Conservation (phyloP, 2,113 vertebrate genomes). For the Myrmecophaga tridactyla region DNA sequence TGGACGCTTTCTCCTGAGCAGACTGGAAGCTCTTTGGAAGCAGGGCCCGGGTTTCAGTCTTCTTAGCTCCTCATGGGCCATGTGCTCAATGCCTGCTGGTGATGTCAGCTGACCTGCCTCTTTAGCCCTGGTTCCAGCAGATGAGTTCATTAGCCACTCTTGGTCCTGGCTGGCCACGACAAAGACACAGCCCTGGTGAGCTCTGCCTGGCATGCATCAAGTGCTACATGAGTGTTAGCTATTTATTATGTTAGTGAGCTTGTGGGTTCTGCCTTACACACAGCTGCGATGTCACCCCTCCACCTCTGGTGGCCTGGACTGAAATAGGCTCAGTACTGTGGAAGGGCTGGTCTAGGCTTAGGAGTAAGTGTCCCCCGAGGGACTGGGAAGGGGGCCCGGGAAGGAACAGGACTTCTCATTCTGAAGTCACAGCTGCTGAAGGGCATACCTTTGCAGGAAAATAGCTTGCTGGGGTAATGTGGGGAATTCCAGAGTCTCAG, state of each 20-base stretch:
- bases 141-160: background rate
- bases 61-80: background rate
- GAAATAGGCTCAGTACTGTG: background rate
- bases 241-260: slow-evolving; percentile 26
- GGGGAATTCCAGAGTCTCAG: background rate
- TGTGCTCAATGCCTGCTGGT: background rate
- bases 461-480: background rate
- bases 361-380: background rate
- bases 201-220: background rate
- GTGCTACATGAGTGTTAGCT: background rate
- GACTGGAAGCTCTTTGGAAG: background rate
- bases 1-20: background rate
- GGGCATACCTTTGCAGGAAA: slow-evolving; percentile 19
- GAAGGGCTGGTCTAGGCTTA: background rate
- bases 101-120: background rate
- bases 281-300: background rate
- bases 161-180: background rate
- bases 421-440: background rate
- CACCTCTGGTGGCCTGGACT: background rate
- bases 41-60: background rate
- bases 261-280: slow-evolving; percentile 1
- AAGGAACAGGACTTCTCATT: background rate
- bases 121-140: background rate
- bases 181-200: background rate
- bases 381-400: background rate